Evolutionary conservation across 2,113 vertebrate genomes (phyloP).

Genomic region (Nerophis ophidion): DNA sequence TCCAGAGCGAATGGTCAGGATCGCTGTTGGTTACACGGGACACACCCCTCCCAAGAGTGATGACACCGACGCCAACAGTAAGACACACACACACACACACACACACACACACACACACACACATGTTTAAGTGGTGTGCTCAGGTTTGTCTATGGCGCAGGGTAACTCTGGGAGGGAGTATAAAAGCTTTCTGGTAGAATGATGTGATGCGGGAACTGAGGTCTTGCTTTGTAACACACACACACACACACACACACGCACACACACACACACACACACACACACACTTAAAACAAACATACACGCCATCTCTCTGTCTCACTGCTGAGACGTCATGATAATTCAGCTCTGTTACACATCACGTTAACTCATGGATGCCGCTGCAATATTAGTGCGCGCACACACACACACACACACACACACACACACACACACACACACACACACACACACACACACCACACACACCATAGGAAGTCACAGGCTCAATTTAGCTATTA

Average conservation of each 20-base stretch:
- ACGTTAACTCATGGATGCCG: conserved; percentile 74
- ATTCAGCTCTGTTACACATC: conserved; percentile 70
- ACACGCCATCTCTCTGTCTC: conserved; percentile 38
- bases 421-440: conserved; percentile 21
- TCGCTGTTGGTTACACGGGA: conserved; percentile 72
- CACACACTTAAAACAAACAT: conserved; percentile 26
- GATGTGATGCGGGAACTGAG: conserved; percentile 58
- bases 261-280: conserved; percentile 23
- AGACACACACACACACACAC: conserved; percentile 47
- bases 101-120: conserved; percentile 27
- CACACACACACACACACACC: conserved; percentile 27
- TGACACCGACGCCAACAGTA: conserved; percentile 75
- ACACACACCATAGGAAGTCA: conserved; percentile 29
- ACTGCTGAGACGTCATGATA: conserved; percentile 62
- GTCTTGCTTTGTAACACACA: conserved; percentile 58
- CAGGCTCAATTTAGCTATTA: conserved; percentile 67
- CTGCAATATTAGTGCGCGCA: conserved; percentile 50
- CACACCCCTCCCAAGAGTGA: conserved; percentile 75
- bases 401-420: conserved; percentile 31
- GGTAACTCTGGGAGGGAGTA: conserved; percentile 60
- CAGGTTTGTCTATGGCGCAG: conserved; percentile 47
- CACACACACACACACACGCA: conserved; percentile 24
- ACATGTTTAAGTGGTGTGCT: conserved; percentile 33
- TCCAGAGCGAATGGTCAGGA: conserved; percentile 75
- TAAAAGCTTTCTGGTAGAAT: conserved; percentile 66